phyloP scores from a whole-genome alignment of 2,888 invertebrate genomes.

The Perdita meconis region DNA sequence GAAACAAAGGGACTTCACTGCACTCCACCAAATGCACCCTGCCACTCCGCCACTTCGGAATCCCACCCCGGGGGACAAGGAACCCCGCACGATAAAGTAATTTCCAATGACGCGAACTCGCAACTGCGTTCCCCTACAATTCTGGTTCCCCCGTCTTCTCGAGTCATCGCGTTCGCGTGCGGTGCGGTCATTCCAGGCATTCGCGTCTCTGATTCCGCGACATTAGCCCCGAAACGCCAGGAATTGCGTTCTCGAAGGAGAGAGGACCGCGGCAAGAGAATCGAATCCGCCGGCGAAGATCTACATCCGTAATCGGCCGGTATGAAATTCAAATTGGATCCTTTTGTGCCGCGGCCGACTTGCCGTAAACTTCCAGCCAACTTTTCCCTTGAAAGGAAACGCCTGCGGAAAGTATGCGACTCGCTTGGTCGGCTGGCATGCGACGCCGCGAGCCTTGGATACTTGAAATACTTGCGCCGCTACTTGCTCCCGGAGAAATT shows the following conservation, averaged over 20 bases:
- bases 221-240: conserved; percentile 17
- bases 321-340: conserved; percentile 62
- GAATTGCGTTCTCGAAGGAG: background rate
- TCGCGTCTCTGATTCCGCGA: conserved; percentile 19
- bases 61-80: too few species aligned
- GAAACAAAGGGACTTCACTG: too few species aligned
- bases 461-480: conserved; percentile 37
- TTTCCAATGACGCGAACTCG: background rate
- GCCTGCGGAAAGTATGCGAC: conserved; percentile 45
- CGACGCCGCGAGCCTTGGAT: conserved; percentile 35
- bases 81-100: conserved; percentile 9
- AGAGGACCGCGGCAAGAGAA: conserved; percentile 15
- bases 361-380: conserved; percentile 22
- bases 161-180: conserved; percentile 38
- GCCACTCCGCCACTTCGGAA: too few species aligned
- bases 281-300: conserved; percentile 40
- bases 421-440: conserved; percentile 24
- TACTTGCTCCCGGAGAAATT: conserved; percentile 24
- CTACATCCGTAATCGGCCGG: conserved; percentile 57
- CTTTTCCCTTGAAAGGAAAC: conserved; percentile 45
- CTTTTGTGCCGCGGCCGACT: conserved; percentile 22
- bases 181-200: conserved; percentile 36
- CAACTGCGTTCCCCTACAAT: background rate
- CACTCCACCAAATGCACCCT: too few species aligned
- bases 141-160: background rate